Evolutionary conservation across 2,113 vertebrate genomes (phyloP).

Genomic region (Erinaceus europaeus): DNA sequence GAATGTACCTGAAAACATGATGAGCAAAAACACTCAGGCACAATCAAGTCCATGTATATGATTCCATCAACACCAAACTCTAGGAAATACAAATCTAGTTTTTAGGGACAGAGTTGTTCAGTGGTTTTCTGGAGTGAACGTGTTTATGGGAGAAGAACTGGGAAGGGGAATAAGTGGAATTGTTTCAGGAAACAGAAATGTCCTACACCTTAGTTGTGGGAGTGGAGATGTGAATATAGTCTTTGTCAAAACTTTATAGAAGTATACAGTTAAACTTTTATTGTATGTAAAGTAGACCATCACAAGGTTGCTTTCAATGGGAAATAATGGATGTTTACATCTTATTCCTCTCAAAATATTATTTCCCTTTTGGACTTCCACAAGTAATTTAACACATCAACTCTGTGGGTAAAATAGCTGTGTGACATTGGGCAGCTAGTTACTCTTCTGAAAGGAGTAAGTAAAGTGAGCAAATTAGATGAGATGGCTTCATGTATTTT

Average conservation of each 20-base stretch:
- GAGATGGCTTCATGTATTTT: not conserved
- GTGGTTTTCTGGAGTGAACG: not conserved
- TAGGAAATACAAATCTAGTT: not conserved
- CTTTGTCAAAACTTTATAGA: not conserved
- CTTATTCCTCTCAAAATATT: constrained; percentile 2
- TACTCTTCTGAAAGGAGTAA: not conserved
- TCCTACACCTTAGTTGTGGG: not conserved
- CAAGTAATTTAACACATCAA: not conserved
- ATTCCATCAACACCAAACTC: not conserved
- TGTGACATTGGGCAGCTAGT: not conserved
- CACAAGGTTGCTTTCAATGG: constrained; percentile 1
- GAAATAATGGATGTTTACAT: not conserved
- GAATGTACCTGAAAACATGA: not conserved
- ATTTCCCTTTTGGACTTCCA: not conserved
- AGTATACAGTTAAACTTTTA: not conserved
- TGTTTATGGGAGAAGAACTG: not conserved
- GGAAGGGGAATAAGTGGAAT: not conserved
- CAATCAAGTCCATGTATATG: not conserved
- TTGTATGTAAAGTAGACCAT: not conserved
- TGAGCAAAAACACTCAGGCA: not conserved
- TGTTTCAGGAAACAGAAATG: not conserved
- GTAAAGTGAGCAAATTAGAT: not conserved
- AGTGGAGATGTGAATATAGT: not conserved
- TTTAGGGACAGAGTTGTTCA: not conserved
- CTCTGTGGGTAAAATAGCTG: not conserved